Evolutionary conservation across 2,113 vertebrate genomes (phyloP).

Genomic region (Asarcornis scutulata): DNA sequence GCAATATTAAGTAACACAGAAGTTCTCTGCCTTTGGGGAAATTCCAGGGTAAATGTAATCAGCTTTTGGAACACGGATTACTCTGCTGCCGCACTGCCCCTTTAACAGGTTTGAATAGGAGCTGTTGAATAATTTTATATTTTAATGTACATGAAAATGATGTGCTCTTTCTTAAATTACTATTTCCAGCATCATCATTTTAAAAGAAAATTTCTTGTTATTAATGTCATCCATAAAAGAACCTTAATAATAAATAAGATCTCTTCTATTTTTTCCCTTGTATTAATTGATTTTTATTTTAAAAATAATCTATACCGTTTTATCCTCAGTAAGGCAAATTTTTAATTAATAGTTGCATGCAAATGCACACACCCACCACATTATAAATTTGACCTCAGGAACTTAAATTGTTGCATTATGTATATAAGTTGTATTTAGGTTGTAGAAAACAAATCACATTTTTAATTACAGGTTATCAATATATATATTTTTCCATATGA

Average conservation of each 20-base stretch:
- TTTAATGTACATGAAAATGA: neutral
- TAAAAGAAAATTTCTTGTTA: neutral
- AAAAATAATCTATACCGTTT: neutral
- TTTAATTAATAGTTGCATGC: constrained; percentile 11
- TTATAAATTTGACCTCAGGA: neutral
- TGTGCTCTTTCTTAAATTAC: neutral
- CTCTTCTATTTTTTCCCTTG: neutral
- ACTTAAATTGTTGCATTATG: constrained; percentile 36
- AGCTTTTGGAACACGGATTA: neutral
- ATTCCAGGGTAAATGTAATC: neutral
- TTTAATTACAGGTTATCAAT: constrained; percentile 17
- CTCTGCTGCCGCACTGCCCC: neutral
- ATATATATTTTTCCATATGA: neutral
- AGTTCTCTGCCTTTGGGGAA: neutral
- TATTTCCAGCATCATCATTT: neutral
- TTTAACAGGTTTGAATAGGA: neutral
- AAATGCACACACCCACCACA: neutral
- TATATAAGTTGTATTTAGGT: neutral
- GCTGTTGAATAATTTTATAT: neutral
- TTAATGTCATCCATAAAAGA: neutral
- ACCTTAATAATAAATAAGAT: neutral
- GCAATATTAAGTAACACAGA: neutral
- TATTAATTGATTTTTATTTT: neutral
- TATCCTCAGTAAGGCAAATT: constrained; percentile 1
- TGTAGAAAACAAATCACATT: neutral